These are phyloP conservation scores for Cynopterus brachyotis DNA, from an alignment of 2,113 vertebrate genomes.

Conservation along the genomic window DNA sequence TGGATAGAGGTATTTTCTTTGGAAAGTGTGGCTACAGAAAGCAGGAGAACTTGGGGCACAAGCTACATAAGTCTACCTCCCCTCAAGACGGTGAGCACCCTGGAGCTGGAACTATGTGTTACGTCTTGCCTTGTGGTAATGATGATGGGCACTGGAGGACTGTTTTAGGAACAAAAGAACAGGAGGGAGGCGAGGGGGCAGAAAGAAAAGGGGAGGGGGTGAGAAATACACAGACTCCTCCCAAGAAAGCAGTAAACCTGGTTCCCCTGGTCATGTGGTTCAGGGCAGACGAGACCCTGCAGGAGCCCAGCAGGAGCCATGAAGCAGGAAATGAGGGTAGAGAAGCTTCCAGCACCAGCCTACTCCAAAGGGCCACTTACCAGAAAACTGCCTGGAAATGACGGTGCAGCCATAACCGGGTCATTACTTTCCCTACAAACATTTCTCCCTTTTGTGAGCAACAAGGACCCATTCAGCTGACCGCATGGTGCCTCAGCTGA, in stretches of 20 bases:
- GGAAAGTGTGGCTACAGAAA: background rate
- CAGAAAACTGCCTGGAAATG: slow-evolving; percentile 69
- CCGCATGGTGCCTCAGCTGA: slow-evolving; percentile 55
- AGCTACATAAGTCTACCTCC: background rate
- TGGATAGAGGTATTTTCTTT: slow-evolving; percentile 28
- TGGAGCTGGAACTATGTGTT: background rate
- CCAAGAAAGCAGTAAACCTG: background rate
- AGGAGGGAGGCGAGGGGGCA: background rate
- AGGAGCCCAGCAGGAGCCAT: background rate
- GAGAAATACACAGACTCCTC: background rate
- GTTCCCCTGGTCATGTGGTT: background rate
- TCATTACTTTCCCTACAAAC: slow-evolving; percentile 61
- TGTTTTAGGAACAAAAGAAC: background rate
- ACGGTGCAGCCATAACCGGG: background rate
- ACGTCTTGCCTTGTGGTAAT: background rate
- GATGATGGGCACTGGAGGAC: background rate
- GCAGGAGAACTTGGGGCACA: background rate
- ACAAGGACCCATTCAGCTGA: slow-evolving; percentile 64
- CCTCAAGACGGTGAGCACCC: background rate
- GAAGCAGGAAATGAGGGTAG: slow-evolving; percentile 29
- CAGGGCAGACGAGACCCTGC: background rate
- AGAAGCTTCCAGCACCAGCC: slow-evolving; percentile 4
- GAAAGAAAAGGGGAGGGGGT: background rate
- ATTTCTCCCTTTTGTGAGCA: slow-evolving; percentile 61
- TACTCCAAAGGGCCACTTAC: slow-evolving; percentile 46